Conservation (phyloP, 64 coral and sea anemone genomes). For the Trachythela sp. region DNA sequence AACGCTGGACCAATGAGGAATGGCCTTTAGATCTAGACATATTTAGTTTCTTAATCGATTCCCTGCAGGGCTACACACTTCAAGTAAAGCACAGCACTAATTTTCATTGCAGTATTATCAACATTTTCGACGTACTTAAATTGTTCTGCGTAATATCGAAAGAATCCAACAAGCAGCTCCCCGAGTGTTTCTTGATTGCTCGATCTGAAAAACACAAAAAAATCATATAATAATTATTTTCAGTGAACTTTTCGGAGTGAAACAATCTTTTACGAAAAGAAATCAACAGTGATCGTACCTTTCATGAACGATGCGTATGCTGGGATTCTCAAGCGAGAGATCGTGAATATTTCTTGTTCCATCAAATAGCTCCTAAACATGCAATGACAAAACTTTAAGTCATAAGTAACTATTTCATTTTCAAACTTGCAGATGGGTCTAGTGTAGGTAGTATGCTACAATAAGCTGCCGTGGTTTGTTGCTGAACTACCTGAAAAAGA, state of each 20-base stretch:
- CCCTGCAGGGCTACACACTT: no score
- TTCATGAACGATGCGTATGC: neutral
- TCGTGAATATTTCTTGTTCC: neutral
- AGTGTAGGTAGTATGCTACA: no score
- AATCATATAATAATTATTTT: neutral
- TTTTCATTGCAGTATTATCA: neutral
- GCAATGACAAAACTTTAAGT: neutral
- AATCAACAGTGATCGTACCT: neutral
- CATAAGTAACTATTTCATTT: no score
- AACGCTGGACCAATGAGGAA: no score
- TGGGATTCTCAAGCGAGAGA: neutral
- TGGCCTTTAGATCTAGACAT: no score
- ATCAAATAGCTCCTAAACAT: neutral
- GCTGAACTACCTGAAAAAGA: no score
- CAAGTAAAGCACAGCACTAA: no score
- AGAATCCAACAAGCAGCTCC: constrained; percentile 78
- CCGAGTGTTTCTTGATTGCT: constrained; percentile 62
- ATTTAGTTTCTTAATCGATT: no score
- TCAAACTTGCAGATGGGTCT: neutral
- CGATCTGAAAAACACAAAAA: constrained; percentile 27
- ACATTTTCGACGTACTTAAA: constrained; percentile 59
- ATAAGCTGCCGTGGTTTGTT: no score
- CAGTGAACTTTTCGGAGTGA: no score
- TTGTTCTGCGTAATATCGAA: constrained; percentile 69
- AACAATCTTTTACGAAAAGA: no score